Percentiles rank a stretch among this genome's conserved stretches.
Evolutionary conservation across 2,888 invertebrate genomes (phyloP).

Genomic region (Masnerella sp.): DNA sequence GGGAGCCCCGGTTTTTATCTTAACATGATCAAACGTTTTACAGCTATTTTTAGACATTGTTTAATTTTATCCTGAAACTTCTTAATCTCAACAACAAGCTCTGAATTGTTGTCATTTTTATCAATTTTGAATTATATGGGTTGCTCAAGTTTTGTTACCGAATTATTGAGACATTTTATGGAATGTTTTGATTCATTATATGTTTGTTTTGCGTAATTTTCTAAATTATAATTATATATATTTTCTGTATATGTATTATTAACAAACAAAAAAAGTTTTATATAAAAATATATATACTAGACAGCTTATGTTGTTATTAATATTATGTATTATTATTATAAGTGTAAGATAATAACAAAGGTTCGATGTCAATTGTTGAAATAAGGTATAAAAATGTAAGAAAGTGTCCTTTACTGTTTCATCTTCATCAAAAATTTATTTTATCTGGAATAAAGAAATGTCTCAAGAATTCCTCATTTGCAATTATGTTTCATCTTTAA

Average conservation of each 20-base stretch:
- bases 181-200: constrained; percentile 1
- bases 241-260: not conserved
- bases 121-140: no score
- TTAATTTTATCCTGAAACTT: constrained; percentile 3
- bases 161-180: constrained; percentile 28
- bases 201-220: not conserved
- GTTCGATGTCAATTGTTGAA: constrained; percentile 15
- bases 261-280: not conserved
- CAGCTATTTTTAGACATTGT: constrained; percentile 21
- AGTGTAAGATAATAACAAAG: not conserved
- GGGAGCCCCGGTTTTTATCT: constrained; percentile 6
- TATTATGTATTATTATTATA: no score
- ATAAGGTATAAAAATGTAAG: not conserved
- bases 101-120: constrained; percentile 6
- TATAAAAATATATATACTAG: constrained; percentile 4
- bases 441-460: constrained; percentile 4
- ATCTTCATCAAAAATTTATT: not conserved
- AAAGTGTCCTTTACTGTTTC: not conserved
- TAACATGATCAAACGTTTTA: constrained; percentile 21
- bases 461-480: constrained; percentile 13
- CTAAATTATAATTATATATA: constrained; percentile 1
- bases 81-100: not conserved
- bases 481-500: constrained; percentile 4
- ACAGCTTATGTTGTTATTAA: constrained; percentile 1
- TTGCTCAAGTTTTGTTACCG: constrained; percentile 21